phyloP scores from a whole-genome alignment of 2,113 vertebrate genomes.

The Arothron firmamentum region DNA sequence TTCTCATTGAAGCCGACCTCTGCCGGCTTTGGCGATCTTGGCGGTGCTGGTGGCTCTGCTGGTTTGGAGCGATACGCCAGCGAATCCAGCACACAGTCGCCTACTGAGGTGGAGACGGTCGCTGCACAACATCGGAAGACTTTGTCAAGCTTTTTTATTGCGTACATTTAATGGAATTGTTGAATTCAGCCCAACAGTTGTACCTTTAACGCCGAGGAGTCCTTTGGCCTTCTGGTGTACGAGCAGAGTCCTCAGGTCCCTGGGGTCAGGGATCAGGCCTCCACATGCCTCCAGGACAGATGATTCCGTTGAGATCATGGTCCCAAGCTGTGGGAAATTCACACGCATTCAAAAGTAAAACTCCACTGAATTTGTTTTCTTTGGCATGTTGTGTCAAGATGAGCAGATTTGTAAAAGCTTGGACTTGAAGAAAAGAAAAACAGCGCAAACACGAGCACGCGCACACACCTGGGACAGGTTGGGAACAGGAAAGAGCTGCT shows the following conservation, averaged over 20 bases:
- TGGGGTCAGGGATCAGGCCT: conserved; percentile 61
- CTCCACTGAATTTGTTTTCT: too few relatives aligned
- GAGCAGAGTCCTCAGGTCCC: conserved; percentile 68
- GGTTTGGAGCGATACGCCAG: conserved; percentile 58
- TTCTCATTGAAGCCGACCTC: conserved; percentile 7
- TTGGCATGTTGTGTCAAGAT: too few relatives aligned
- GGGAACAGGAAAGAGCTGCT: conserved; percentile 69
- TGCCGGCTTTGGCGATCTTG: conserved; percentile 25
- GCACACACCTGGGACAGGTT: conserved; percentile 65
- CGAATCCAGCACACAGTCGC: conserved; percentile 66
- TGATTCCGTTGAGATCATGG: conserved; percentile 66
- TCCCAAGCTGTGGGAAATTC: conserved; percentile 62
- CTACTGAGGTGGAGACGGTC: conserved; percentile 64
- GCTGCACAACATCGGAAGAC: conserved; percentile 36
- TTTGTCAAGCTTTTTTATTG: neutral
- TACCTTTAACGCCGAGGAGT: conserved; percentile 62
- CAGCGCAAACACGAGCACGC: neutral
- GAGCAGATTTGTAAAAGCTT: too few relatives aligned
- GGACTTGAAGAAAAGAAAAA: neutral
- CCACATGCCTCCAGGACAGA: conserved; percentile 67
- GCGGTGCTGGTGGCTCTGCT: conserved; percentile 31
- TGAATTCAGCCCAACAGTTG: neutral
- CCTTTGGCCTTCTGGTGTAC: conserved; percentile 65
- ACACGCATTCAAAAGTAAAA: neutral
- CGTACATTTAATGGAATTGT: neutral